A percentile compares a stretch with the other conserved stretches of the same genome.
These are phyloP conservation scores for Corythaixoides concolor DNA, from an alignment of 2,113 vertebrate genomes.

Conservation along the genomic window DNA sequence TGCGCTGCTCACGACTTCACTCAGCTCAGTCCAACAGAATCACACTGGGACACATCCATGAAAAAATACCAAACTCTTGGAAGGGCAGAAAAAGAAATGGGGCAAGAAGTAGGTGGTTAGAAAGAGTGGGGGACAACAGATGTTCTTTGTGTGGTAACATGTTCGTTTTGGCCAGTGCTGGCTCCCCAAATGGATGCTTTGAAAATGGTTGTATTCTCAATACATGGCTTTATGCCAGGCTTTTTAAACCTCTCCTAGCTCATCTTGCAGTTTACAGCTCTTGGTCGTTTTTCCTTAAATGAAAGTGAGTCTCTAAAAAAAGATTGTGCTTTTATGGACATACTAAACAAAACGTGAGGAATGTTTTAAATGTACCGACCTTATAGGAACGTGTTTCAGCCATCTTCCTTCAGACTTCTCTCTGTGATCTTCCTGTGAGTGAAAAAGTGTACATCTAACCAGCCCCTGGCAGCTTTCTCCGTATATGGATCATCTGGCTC, in stretches of 20 bases:
- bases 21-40: not conserved
- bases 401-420: not conserved
- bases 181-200: not conserved
- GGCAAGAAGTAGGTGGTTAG: not conserved
- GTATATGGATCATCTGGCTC: too few relatives aligned
- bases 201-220: not conserved
- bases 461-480: not conserved
- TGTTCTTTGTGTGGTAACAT: not conserved
- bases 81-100: not conserved
- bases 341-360: not conserved
- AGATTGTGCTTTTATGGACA: rapidly evolving
- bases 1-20: not conserved
- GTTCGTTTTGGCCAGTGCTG: not conserved
- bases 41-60: rapidly evolving
- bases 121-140: not conserved
- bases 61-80: not conserved
- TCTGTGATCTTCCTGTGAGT: not conserved
- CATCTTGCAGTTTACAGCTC: not conserved
- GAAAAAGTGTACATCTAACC: not conserved
- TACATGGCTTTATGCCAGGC: not conserved
- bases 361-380: rapidly evolving
- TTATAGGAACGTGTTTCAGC: rapidly evolving
- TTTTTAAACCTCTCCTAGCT: not conserved
- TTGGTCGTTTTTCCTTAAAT: not conserved
- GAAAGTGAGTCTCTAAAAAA: not conserved